These are phyloP conservation scores for Trachemys scripta DNA, from an alignment of 2,113 vertebrate genomes.

Conservation along the genomic window DNA sequence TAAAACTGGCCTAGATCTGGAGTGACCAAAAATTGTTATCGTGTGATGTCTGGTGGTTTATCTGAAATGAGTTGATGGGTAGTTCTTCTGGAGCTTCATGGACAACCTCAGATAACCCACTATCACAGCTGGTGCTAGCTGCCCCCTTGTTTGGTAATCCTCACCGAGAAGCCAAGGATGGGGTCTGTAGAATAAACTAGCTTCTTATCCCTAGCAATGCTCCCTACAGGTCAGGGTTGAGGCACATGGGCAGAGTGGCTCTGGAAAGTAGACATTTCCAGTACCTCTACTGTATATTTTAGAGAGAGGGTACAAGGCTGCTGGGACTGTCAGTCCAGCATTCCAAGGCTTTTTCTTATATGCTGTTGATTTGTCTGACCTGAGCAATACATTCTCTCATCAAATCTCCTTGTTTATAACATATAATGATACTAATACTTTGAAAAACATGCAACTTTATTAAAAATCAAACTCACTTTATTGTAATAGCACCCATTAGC, in stretches of 20 bases:
- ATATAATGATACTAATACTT: background rate
- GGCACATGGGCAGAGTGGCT: background rate
- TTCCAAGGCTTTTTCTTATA: background rate
- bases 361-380: background rate
- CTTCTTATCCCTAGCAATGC: too few species aligned
- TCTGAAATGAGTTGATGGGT: background rate
- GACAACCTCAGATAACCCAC: background rate
- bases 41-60: background rate
- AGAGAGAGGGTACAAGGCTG: background rate
- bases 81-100: background rate
- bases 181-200: too few species aligned
- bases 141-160: fast-evolving
- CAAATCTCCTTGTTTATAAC: too few species aligned
- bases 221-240: background rate
- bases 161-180: background rate
- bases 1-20: too few species aligned
- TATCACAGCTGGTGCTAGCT: background rate
- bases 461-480: too few species aligned
- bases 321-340: background rate
- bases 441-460: too few species aligned
- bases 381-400: background rate
- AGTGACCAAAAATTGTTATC: background rate
- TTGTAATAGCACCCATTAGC: too few species aligned
- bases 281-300: background rate
- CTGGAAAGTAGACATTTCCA: background rate